These are phyloP conservation scores for Chrysina gloriosa DNA, from an alignment of 2,888 invertebrate genomes.

Conservation along the genomic window DNA sequence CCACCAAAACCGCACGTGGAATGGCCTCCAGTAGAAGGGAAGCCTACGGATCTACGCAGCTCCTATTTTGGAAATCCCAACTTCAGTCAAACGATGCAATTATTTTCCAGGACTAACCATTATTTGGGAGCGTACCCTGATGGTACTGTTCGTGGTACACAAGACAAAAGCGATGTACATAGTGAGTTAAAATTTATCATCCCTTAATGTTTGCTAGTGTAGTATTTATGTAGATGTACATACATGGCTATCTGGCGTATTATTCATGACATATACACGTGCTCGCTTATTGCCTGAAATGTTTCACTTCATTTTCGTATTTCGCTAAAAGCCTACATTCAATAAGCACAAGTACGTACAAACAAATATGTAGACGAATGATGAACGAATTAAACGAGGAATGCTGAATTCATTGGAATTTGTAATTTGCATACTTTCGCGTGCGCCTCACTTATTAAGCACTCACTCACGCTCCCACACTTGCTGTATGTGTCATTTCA, in stretches of 20 bases:
- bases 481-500: background rate
- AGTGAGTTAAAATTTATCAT: slow-evolving; percentile 61
- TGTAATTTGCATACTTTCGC: background rate
- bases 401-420: background rate
- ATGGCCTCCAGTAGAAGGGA: slow-evolving; percentile 54
- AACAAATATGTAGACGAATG: too few species aligned
- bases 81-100: slow-evolving; percentile 67
- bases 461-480: background rate
- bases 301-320: too few species aligned
- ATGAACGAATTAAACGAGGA: too few species aligned
- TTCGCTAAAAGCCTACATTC: too few species aligned
- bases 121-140: slow-evolving; percentile 68
- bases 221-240: too few species aligned
- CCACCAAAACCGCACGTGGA: slow-evolving; percentile 48
- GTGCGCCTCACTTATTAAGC: background rate
- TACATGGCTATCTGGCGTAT: too few species aligned
- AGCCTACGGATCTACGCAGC: slow-evolving; percentile 41
- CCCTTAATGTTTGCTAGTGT: background rate
- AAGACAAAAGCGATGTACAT: slow-evolving; percentile 66
- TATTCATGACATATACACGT: too few species aligned
- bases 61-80: slow-evolving; percentile 45
- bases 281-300: too few species aligned
- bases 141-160: slow-evolving; percentile 67
- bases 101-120: slow-evolving; percentile 69
- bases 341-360: too few species aligned